Percentiles rank a stretch among this genome's conserved stretches.
These are phyloP conservation scores for Ylistrum balloti DNA, from an alignment of 1,140 invertebrate species.

Conservation along the genomic window DNA sequence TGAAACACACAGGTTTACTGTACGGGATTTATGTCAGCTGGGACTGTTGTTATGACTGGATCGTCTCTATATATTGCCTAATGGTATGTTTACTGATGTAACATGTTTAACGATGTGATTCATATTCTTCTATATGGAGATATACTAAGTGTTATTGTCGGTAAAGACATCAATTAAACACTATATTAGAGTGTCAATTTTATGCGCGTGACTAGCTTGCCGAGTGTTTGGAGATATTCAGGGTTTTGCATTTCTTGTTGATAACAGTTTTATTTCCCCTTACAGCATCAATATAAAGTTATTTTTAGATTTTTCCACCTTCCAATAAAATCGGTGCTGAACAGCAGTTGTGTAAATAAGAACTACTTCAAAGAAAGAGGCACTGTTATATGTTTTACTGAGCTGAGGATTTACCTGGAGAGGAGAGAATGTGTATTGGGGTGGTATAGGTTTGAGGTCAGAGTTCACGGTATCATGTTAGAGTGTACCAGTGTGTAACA, in stretches of 20 bases:
- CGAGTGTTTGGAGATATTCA: too few species aligned
- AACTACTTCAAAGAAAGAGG: conserved; percentile 22
- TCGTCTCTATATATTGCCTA: not conserved
- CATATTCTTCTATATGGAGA: not conserved
- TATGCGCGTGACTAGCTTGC: not conserved
- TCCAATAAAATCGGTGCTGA: not conserved
- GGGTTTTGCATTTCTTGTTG: not conserved
- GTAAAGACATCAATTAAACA: not conserved
- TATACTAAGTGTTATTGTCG: not conserved
- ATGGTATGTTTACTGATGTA: not conserved
- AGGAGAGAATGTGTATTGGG: conserved; percentile 31
- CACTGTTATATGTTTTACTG: not conserved
- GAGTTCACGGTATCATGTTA: not conserved
- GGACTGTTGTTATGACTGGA: not conserved
- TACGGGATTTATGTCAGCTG: not conserved
- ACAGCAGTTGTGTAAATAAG: not conserved
- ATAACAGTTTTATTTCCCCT: conserved; percentile 35
- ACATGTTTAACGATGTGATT: not conserved
- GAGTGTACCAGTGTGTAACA: conserved; percentile 13
- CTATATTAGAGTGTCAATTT: not conserved
- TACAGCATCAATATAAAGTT: not conserved
- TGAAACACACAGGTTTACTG: not conserved
- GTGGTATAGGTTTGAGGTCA: not conserved
- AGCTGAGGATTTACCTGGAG: conserved; percentile 15
- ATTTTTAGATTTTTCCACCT: conserved; percentile 7